phyloP scores from a whole-genome alignment of 2,113 vertebrate genomes.

The Nerophis lumbriciformis region DNA sequence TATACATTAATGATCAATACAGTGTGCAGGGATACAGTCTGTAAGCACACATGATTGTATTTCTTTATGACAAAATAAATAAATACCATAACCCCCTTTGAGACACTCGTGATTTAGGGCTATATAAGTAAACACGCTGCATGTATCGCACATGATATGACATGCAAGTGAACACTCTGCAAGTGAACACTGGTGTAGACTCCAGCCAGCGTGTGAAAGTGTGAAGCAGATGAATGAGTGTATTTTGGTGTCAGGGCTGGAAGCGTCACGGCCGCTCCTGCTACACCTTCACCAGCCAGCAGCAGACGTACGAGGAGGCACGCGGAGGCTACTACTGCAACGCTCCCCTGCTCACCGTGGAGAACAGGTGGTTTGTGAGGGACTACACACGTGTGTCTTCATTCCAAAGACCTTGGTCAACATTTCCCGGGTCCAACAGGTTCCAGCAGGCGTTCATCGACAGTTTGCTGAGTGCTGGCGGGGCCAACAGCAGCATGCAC shows the following conservation, averaged over 20 bases:
- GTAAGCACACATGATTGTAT: no score
- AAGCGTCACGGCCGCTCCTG: conserved; percentile 83
- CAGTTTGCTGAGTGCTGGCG: conserved; percentile 76
- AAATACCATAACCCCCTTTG: no score
- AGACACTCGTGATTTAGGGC: no score
- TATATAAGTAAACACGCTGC: no score
- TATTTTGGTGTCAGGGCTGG: conserved; percentile 76
- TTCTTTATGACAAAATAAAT: no score
- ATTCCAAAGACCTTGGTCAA: not conserved
- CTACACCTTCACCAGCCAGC: conserved; percentile 79
- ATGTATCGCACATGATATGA: no score
- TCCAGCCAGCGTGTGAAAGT: no score
- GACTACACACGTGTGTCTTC: not conserved
- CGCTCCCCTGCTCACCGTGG: conserved; percentile 79
- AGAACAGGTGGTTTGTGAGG: conserved; percentile 75
- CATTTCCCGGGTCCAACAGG: conserved; percentile 55
- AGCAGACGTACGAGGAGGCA: conserved; percentile 79
- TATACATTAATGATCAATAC: no score
- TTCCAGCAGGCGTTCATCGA: conserved; percentile 93
- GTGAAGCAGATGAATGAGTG: no score
- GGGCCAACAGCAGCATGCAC: conserved; percentile 63
- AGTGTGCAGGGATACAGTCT: no score
- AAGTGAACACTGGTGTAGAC: no score
- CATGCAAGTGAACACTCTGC: no score
- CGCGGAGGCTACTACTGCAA: conserved; percentile 84